Conservation (phyloP, 2,797 vertebrate genomes). For the Silurus aristotelis region DNA sequence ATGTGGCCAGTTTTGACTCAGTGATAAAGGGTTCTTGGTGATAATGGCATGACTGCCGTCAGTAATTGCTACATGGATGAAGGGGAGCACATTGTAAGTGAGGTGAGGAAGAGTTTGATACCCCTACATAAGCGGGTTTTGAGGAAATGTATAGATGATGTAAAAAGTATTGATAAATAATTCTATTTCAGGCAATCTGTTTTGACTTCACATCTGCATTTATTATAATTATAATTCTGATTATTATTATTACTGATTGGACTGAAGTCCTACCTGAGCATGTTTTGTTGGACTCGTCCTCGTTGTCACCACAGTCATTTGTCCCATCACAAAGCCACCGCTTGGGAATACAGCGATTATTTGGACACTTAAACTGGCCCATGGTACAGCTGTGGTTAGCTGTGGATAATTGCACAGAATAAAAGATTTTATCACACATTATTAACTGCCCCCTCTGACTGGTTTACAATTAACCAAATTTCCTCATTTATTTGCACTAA, state of each 20-base stretch:
- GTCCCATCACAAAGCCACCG: slow-evolving; percentile 94
- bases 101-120: not conserved
- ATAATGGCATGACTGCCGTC: slow-evolving; percentile 5
- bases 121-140: too few species aligned
- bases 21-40: not conserved
- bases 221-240: not conserved
- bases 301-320: slow-evolving; percentile 88
- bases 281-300: slow-evolving; percentile 91
- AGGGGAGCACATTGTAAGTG: not conserved
- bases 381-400: slow-evolving; percentile 89
- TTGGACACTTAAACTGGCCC: slow-evolving; percentile 94
- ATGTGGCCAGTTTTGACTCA: not conserved
- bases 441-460: not conserved
- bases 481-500: slow-evolving; percentile 37
- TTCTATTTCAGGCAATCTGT: too few species aligned
- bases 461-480: not conserved
- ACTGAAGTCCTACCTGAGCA: slow-evolving; percentile 82
- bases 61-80: slow-evolving; percentile 6
- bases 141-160: not conserved
- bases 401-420: slow-evolving; percentile 50
- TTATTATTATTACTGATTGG: not conserved
- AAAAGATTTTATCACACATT: slow-evolving; percentile 11
- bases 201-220: too few species aligned
- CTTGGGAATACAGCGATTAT: slow-evolving; percentile 95
- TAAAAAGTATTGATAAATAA: too few species aligned